phyloP scores from a whole-genome alignment of 1,140 invertebrate species.

The Steinernema feltiae region DNA sequence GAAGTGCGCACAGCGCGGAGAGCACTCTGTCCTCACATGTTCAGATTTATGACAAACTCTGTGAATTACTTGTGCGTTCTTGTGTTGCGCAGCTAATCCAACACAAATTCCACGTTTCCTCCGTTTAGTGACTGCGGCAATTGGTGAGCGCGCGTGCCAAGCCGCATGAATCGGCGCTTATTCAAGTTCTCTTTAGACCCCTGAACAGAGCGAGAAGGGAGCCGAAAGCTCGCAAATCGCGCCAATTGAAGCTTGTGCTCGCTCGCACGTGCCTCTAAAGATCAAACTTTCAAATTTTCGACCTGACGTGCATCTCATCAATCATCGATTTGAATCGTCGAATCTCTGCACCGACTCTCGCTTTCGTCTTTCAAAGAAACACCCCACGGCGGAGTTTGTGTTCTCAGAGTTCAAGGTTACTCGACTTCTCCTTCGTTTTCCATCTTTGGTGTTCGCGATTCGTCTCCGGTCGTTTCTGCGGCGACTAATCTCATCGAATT shows the following conservation, averaged over 20 bases:
- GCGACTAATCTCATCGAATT: not conserved
- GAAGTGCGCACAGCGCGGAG: no score
- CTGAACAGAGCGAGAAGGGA: no score
- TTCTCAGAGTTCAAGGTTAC: constrained; percentile 10
- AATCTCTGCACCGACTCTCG: not conserved
- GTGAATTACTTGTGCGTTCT: no score
- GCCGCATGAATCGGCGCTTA: no score
- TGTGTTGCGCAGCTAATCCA: no score
- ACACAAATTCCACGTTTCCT: no score
- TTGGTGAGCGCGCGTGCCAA: no score
- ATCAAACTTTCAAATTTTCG: not conserved
- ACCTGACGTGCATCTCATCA: not conserved
- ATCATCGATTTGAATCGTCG: not conserved
- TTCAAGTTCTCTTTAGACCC: no score
- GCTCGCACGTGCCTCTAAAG: not conserved
- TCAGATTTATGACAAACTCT: no score
- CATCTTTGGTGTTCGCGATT: not conserved
- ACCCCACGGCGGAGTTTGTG: not conserved
- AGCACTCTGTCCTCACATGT: no score
- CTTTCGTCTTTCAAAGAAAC: constrained; percentile 10
- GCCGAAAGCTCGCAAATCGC: no score
- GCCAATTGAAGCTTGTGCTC: not conserved
- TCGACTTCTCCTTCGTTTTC: not conserved
- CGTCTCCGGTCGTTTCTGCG: not conserved
- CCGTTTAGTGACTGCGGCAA: no score